Percentiles rank a stretch among this genome's conserved stretches.
Evolutionary conservation across 1,140 invertebrate genomes (phyloP).

Genomic region (Philopotamus ludificatus): DNA sequence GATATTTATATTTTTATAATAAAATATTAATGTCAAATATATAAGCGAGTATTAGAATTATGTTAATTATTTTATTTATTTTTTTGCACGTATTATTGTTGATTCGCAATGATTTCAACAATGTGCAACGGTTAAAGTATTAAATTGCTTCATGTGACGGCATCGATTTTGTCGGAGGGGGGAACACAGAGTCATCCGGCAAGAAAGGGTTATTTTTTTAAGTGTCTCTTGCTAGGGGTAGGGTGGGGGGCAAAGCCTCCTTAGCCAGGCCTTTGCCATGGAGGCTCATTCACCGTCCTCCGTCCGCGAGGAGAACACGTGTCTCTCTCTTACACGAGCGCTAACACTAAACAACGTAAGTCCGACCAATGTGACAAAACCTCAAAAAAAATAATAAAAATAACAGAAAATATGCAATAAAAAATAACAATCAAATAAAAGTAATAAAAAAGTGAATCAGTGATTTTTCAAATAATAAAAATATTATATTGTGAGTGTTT

Average conservation of each 20-base stretch:
- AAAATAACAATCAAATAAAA: constrained; percentile 4
- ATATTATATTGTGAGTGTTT: background rate
- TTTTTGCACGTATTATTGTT: no score
- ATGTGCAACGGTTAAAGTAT: background rate
- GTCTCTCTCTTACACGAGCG: constrained; percentile 13
- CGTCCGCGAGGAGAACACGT: constrained; percentile 18
- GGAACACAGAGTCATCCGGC: background rate
- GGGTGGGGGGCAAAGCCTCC: constrained; percentile 31
- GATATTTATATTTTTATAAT: no score
- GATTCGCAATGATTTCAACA: no score
- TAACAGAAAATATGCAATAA: background rate
- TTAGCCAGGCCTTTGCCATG: constrained; percentile 14
- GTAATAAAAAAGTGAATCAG: background rate
- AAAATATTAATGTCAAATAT: no score
- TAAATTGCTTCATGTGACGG: background rate
- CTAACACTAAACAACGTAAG: background rate
- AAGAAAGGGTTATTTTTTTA: constrained; percentile 25
- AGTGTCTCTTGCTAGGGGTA: constrained; percentile 4
- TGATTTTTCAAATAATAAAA: background rate
- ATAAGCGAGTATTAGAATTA: no score
- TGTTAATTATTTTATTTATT: no score
- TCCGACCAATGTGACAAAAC: background rate
- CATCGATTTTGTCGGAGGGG: background rate
- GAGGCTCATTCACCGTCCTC: constrained; percentile 28
- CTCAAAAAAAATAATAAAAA: background rate